Evolutionary conservation across 2,113 vertebrate species (phyloP).

Genomic region (Scomber scombrus): DNA sequence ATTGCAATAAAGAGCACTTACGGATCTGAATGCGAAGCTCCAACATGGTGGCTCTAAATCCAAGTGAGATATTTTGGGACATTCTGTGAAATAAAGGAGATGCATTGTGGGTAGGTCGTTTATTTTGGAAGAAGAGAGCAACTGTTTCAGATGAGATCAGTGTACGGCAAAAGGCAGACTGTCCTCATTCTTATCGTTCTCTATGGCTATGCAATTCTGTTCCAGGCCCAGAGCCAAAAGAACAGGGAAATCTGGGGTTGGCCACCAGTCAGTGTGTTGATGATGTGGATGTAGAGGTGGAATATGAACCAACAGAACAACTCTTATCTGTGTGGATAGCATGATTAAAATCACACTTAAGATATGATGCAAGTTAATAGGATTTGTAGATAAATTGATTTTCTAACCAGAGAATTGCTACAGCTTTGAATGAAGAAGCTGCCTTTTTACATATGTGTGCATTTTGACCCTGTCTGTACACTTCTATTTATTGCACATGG

Average conservation of each 20-base stretch:
- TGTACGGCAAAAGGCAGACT: slow-evolving; percentile 31
- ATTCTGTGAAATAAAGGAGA: neutral
- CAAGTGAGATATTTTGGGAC: neutral
- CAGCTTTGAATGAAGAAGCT: neutral
- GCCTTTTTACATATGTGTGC: neutral
- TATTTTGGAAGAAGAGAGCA: slow-evolving; percentile 17
- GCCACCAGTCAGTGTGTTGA: slow-evolving; percentile 9
- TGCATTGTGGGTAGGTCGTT: neutral
- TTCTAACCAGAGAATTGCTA: neutral
- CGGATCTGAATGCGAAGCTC: neutral
- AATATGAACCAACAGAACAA: slow-evolving; percentile 36
- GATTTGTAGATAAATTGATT: neutral
- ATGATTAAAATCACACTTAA: neutral
- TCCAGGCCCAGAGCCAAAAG: slow-evolving; percentile 5
- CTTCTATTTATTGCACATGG: neutral
- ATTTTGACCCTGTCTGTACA: neutral
- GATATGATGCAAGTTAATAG: neutral
- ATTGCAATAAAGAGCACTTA: neutral
- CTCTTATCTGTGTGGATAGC: slow-evolving; percentile 31
- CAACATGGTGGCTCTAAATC: neutral
- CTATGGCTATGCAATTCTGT: neutral
- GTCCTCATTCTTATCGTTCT: slow-evolving; percentile 42
- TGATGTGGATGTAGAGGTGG: slow-evolving; percentile 29
- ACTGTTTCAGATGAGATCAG: slow-evolving; percentile 16
- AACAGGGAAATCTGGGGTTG: slow-evolving; percentile 10